Conservation (phyloP, 2,113 vertebrate species). For the Myiozetetes cayanensis region DNA sequence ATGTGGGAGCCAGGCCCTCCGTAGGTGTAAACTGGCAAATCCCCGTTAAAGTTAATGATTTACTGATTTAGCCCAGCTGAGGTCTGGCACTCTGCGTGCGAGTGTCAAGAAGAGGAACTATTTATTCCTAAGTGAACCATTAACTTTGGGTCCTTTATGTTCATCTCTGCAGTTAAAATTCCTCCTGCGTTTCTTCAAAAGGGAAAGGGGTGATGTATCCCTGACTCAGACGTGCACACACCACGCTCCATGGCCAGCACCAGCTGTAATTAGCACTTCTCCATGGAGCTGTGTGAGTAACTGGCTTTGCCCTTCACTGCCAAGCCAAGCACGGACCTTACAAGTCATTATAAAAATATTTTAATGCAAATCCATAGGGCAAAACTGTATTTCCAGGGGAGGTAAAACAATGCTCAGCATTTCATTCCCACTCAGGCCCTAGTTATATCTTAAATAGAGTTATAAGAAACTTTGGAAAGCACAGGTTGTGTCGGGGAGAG, state of each 20-base stretch:
- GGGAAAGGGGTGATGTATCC: constrained; percentile 1
- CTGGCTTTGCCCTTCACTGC: neutral
- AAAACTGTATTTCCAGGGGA: neutral
- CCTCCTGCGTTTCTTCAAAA: constrained; percentile 19
- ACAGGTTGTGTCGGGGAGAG: fast-evolving
- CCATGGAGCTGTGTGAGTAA: neutral
- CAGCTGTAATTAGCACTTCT: constrained; percentile 24
- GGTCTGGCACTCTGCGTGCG: constrained; percentile 17
- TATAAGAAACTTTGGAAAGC: neutral
- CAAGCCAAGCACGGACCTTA: neutral
- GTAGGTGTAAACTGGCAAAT: constrained; percentile 56
- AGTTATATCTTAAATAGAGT: neutral
- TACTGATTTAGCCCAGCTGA: constrained; percentile 45
- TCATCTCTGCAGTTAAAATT: constrained; percentile 45
- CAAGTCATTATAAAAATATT: neutral
- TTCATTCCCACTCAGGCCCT: neutral
- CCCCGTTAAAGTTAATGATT: constrained; percentile 51
- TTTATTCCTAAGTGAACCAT: constrained; percentile 62
- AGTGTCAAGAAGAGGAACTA: constrained; percentile 61
- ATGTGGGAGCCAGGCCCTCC: constrained; percentile 32
- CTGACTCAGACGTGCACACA: neutral
- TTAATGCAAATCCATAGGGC: neutral
- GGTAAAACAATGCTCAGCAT: neutral
- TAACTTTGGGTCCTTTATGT: constrained; percentile 44
- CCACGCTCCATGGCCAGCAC: neutral